Percentiles rank a stretch among this genome's conserved stretches.
phyloP scores from a whole-genome alignment of 2,888 invertebrate species.

The Pantelozetes paolii region DNA sequence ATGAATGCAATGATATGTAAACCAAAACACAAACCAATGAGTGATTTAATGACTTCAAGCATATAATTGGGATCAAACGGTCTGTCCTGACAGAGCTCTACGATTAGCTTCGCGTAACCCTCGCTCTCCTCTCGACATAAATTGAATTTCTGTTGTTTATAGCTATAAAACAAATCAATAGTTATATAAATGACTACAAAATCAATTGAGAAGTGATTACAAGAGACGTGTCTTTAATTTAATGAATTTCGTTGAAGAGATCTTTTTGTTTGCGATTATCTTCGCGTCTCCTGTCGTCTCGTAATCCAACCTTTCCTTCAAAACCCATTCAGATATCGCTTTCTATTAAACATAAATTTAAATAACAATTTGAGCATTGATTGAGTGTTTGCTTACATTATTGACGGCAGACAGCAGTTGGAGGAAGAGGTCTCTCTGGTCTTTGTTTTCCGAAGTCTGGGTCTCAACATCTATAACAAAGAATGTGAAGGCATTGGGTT shows the following conservation, averaged over 20 bases:
- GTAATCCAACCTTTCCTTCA: constrained; percentile 87
- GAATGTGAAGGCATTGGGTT: constrained; percentile 31
- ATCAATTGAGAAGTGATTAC: constrained; percentile 62
- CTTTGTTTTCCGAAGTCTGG: constrained; percentile 63
- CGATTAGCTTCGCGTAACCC: constrained; percentile 93
- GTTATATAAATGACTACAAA: not conserved
- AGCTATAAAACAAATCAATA: constrained; percentile 62
- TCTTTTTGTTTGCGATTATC: constrained; percentile 75
- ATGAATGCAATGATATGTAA: not conserved
- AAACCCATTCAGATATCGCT: constrained; percentile 66
- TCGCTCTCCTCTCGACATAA: constrained; percentile 97
- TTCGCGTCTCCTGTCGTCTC: constrained; percentile 89
- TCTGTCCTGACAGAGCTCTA: constrained; percentile 80
- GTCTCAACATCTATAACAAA: constrained; percentile 65
- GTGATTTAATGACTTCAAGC: constrained; percentile 82
- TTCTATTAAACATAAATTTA: constrained; percentile 46
- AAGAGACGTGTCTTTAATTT: constrained; percentile 96
- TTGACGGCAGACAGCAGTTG: constrained; percentile 50
- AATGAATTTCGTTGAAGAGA: constrained; percentile 87
- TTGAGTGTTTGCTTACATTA: constrained; percentile 42
- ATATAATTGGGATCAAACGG: constrained; percentile 55
- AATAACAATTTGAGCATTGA: not conserved
- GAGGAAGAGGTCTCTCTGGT: constrained; percentile 65
- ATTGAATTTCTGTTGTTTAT: constrained; percentile 98
- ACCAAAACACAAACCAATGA: constrained; percentile 72